A percentile compares a stretch with the other conserved stretches of the same genome.
These are phyloP conservation scores for Noctua comes DNA, from an alignment of 2,888 invertebrate species.

Conservation along the genomic window DNA sequence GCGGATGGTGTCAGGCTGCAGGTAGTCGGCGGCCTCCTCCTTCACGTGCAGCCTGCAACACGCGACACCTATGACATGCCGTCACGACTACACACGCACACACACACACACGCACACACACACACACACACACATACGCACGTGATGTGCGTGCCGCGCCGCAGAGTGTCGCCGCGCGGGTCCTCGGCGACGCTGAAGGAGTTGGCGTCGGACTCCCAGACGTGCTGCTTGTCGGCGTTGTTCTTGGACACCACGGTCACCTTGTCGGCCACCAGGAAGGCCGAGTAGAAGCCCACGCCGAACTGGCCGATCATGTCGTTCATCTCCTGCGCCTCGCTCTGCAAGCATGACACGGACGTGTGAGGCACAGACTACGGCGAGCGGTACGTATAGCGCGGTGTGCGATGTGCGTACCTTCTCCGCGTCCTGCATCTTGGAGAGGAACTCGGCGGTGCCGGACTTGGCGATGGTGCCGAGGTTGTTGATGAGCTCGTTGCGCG, in stretches of 20 bases:
- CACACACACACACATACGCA: conserved; percentile 71
- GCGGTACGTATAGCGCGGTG: not conserved
- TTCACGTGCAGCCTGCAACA: conserved; percentile 95
- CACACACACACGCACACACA: too few relatives aligned
- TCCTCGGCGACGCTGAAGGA: conserved; percentile 97
- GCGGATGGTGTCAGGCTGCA: conserved; percentile 97
- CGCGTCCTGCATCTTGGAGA: conserved; percentile 96
- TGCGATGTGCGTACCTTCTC: conserved; percentile 75
- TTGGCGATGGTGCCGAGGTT: conserved; percentile 99
- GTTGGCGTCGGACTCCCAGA: conserved; percentile 99
- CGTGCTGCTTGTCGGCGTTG: conserved; percentile 97
- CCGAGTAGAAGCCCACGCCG: conserved; percentile 99
- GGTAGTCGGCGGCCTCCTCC: conserved; percentile 98
- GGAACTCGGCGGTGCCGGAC: conserved; percentile 98
- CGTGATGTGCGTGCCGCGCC: conserved; percentile 97
- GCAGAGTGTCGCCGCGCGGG: conserved; percentile 97
- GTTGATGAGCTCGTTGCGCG: conserved; percentile 96
- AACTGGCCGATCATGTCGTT: conserved; percentile 99
- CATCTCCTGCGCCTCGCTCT: conserved; percentile 92
- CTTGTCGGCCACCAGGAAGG: conserved; percentile 98
- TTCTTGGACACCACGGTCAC: conserved; percentile 99
- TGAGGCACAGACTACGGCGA: not conserved
- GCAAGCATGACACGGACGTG: conserved; percentile 35
- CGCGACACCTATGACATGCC: too few relatives aligned
- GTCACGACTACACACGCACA: too few relatives aligned